Evolutionary conservation across 2,113 vertebrate species (phyloP).

Genomic region (Hippoglossus stenolepis): DNA sequence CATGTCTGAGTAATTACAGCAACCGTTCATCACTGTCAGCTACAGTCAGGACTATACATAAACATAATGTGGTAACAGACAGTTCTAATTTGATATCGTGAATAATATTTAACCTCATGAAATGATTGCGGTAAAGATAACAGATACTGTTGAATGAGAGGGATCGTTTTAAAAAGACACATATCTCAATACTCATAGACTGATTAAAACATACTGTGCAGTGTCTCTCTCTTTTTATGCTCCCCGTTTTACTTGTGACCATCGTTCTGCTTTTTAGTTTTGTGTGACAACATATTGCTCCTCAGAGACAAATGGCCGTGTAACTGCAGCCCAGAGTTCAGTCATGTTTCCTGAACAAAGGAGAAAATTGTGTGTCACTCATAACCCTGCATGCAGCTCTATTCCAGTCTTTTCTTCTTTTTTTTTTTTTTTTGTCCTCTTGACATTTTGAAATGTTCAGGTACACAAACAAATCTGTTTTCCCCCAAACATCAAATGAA

Average conservation of each 20-base stretch:
- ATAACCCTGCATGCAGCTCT: not conserved
- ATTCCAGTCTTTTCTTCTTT: not conserved
- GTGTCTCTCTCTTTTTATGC: not conserved
- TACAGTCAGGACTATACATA: too few species aligned
- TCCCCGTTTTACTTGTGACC: not conserved
- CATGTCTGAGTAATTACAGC: slow-evolving; percentile 1
- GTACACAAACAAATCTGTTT: slow-evolving; percentile 10
- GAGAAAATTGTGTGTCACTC: slow-evolving; percentile 18
- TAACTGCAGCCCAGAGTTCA: not conserved
- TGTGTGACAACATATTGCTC: slow-evolving; percentile 5
- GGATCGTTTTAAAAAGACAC: too few species aligned
- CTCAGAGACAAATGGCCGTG: not conserved
- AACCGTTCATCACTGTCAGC: slow-evolving; percentile 9
- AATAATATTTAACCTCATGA: too few species aligned
- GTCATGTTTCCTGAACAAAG: not conserved
- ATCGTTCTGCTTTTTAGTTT: not conserved
- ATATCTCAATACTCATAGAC: not conserved
- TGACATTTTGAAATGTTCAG: slow-evolving; percentile 53
- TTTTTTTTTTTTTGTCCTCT: not conserved
- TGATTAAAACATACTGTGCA: not conserved
- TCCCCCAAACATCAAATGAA: slow-evolving; percentile 34
- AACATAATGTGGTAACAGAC: not conserved
- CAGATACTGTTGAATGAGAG: too few species aligned
- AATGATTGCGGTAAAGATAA: too few species aligned
- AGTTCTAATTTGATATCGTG: too few species aligned